These are phyloP conservation scores for Monarcha castaneiventris DNA, from an alignment of 2,113 vertebrate species.

Conservation along the genomic window DNA sequence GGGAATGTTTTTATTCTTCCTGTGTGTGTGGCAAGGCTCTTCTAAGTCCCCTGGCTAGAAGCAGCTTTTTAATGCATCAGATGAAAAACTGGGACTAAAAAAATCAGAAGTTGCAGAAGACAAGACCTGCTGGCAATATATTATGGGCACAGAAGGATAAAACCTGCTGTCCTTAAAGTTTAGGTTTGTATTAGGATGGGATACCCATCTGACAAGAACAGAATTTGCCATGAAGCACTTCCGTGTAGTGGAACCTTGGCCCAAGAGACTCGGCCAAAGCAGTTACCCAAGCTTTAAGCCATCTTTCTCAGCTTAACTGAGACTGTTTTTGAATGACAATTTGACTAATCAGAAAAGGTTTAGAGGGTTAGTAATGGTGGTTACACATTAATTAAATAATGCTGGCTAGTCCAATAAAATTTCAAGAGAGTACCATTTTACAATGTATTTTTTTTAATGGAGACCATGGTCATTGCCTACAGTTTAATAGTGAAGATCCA, in stretches of 20 bases:
- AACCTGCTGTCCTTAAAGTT: background rate
- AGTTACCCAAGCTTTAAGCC: background rate
- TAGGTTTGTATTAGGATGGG: fast-evolving
- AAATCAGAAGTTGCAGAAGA: background rate
- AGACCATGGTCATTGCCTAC: background rate
- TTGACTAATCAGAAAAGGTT: background rate
- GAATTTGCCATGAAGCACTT: background rate
- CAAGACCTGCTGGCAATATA: background rate
- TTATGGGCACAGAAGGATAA: too few relatives aligned
- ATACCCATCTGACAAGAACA: background rate
- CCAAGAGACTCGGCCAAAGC: background rate
- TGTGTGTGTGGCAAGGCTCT: background rate
- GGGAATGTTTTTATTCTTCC: fast-evolving
- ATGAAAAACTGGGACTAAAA: background rate
- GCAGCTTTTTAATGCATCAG: background rate
- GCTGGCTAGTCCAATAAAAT: background rate
- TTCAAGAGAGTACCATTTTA: background rate
- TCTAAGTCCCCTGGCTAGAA: background rate
- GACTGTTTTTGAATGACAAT: background rate
- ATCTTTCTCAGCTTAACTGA: background rate
- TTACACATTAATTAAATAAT: background rate
- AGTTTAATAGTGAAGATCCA: background rate
- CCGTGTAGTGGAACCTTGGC: too few relatives aligned
- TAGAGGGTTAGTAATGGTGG: background rate
- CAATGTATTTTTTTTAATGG: background rate